These are phyloP conservation scores for Cataglyphis hispanica DNA, from an alignment of 1,140 invertebrate species.

Conservation along the genomic window DNA sequence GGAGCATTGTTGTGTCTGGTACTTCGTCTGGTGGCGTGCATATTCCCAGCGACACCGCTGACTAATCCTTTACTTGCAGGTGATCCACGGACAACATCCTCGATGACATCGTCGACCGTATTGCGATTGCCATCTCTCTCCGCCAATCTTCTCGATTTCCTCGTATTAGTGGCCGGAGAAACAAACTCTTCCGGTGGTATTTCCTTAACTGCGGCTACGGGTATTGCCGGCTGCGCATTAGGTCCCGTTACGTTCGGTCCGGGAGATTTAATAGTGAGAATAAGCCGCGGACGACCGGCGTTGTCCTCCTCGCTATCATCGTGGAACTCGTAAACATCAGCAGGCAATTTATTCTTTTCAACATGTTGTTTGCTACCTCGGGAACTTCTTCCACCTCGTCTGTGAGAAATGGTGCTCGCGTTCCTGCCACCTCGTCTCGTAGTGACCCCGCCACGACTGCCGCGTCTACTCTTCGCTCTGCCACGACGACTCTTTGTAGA, in stretches of 20 bases:
- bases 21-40: conserved; percentile 80
- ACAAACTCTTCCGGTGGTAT: conserved; percentile 89
- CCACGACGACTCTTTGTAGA: conserved; percentile 80
- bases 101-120: conserved; percentile 94
- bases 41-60: conserved; percentile 55
- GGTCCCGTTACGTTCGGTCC: conserved; percentile 81
- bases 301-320: conserved; percentile 93
- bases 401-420: conserved; percentile 70
- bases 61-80: conserved; percentile 77
- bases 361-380: conserved; percentile 87
- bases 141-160: conserved; percentile 93
- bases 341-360: conserved; percentile 88
- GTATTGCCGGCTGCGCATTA: conserved; percentile 80
- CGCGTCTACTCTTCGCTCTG: conserved; percentile 81
- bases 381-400: conserved; percentile 87
- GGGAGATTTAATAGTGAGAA: conserved; percentile 93
- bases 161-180: conserved; percentile 87
- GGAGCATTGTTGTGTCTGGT: conserved; percentile 82
- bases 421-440: conserved; percentile 84
- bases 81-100: conserved; percentile 92
- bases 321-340: conserved; percentile 94
- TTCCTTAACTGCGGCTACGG: conserved; percentile 87
- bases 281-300: conserved; percentile 89
- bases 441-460: conserved; percentile 87
- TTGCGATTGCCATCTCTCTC: conserved; percentile 92